Evolutionary conservation across 1,140 invertebrate genomes (phyloP).

Genomic region (Drosophila sucinea): DNA sequence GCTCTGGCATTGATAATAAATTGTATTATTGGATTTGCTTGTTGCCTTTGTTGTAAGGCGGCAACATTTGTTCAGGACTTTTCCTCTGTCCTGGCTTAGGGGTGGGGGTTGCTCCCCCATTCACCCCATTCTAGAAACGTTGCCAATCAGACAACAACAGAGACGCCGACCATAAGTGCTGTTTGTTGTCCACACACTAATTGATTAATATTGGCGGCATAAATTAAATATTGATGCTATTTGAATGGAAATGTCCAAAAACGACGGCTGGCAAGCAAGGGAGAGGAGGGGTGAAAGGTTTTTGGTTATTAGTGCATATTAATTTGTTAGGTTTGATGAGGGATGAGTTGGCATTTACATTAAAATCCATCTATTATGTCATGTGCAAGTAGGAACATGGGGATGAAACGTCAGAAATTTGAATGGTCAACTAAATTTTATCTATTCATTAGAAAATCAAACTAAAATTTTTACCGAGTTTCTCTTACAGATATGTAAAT

Average conservation of each 20-base stretch:
- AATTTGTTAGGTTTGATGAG: constrained; percentile 20
- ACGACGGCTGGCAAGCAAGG: background rate
- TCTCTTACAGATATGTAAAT: too few relatives aligned
- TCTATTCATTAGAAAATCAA: too few relatives aligned
- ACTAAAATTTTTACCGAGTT: too few relatives aligned
- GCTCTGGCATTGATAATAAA: constrained; percentile 73
- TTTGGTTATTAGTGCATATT: constrained; percentile 28
- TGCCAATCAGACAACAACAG: constrained; percentile 56
- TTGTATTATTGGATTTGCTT: constrained; percentile 78
- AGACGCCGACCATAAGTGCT: constrained; percentile 60
- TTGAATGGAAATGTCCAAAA: constrained; percentile 20
- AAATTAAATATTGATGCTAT: constrained; percentile 58
- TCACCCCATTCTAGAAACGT: constrained; percentile 15
- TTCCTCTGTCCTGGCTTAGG: constrained; percentile 20
- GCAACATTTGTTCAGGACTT: constrained; percentile 53
- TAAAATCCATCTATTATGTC: background rate
- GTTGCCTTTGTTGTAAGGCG: constrained; percentile 62
- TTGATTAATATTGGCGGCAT: constrained; percentile 73
- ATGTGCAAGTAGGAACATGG: background rate
- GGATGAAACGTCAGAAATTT: background rate
- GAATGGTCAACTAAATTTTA: background rate
- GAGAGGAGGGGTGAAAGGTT: background rate
- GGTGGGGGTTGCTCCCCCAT: constrained; percentile 23
- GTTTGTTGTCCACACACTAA: constrained; percentile 73
- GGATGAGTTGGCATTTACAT: constrained; percentile 11